Evolutionary conservation across 1,140 invertebrate species (phyloP).

Genomic region (Eumaeus atala): DNA sequence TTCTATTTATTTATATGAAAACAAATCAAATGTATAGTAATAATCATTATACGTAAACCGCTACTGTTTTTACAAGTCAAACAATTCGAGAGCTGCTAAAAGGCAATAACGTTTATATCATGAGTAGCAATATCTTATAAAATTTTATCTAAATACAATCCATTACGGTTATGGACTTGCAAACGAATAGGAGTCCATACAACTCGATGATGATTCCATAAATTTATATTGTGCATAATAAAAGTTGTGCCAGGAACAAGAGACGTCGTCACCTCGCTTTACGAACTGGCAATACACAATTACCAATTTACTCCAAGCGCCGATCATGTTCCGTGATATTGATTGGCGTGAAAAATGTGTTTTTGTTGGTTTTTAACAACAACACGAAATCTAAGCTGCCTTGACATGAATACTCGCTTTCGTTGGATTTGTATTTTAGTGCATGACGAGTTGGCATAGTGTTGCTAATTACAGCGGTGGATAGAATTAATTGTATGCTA

Average conservation of each 20-base stretch:
- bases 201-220: conserved; percentile 71
- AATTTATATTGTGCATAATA: conserved; percentile 71
- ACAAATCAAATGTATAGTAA: too few relatives aligned
- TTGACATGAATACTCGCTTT: conserved; percentile 47
- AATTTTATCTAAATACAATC: conserved; percentile 53
- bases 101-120: conserved; percentile 4
- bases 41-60: too few relatives aligned
- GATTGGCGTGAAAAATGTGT: conserved; percentile 57
- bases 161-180: conserved; percentile 64
- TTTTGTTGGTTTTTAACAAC: conserved; percentile 40
- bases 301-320: conserved; percentile 25
- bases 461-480: conserved; percentile 43
- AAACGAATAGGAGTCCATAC: conserved; percentile 64
- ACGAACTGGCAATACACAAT: conserved; percentile 42
- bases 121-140: conserved; percentile 25
- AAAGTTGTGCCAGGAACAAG: conserved; percentile 62
- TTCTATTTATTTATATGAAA: too few relatives aligned
- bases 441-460: conserved; percentile 29
- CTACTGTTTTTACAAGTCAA: background rate
- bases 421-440: conserved; percentile 24
- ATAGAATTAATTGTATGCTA: conserved; percentile 37
- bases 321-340: conserved; percentile 17
- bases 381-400: conserved; percentile 41
- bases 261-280: conserved; percentile 57
- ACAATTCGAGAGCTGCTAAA: conserved; percentile 4